Conservation (phyloP, 2,113 vertebrate species). For the Lepus americanus region DNA sequence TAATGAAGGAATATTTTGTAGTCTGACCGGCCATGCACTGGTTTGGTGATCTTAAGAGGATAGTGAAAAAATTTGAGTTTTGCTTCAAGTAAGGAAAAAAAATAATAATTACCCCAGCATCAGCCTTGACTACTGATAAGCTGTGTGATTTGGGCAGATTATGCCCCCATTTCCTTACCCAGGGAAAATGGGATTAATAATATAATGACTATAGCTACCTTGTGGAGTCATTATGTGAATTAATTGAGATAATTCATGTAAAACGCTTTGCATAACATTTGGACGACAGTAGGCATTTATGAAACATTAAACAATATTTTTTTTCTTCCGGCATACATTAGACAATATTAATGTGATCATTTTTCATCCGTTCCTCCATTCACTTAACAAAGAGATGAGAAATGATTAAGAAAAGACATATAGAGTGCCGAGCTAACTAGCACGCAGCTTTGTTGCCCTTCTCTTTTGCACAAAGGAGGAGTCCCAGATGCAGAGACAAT, state of each 20-base stretch:
- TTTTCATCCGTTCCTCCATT: neutral
- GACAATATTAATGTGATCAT: neutral
- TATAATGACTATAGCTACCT: neutral
- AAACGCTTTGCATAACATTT: neutral
- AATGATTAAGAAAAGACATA: neutral
- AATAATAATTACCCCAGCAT: neutral
- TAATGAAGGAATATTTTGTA: too few relatives aligned
- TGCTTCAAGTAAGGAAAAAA: neutral
- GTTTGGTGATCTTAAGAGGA: neutral
- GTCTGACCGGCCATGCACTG: fast-evolving
- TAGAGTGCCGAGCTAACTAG: neutral
- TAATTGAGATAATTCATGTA: neutral
- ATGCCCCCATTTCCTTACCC: neutral
- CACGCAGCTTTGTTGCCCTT: neutral
- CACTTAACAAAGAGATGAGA: neutral
- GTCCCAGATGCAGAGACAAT: neutral
- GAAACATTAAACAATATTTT: neutral
- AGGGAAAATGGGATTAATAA: neutral
- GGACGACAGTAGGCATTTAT: neutral
- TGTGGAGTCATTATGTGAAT: neutral
- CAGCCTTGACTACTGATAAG: neutral
- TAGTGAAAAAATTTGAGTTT: neutral
- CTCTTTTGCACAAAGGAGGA: neutral
- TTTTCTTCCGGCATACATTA: neutral
- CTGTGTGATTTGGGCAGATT: neutral